These are phyloP conservation scores for Sinopyrophorus schimmeli DNA, from an alignment of 2,888 invertebrate species.

Conservation along the genomic window DNA sequence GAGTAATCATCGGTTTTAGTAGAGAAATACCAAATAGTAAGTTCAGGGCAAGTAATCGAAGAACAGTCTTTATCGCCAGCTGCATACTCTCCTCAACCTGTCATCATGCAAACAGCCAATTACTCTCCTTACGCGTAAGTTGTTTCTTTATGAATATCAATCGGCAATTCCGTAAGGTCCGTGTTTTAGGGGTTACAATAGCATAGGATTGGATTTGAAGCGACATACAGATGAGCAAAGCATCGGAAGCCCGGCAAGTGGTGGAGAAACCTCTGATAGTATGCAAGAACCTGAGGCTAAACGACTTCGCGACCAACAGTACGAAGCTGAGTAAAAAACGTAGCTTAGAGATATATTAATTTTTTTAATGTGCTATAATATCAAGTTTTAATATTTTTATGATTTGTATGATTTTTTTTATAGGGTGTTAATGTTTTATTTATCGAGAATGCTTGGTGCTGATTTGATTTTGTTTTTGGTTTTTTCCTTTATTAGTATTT, in stretches of 20 bases:
- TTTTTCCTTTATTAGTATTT: too few relatives aligned
- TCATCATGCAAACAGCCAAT: constrained; percentile 62
- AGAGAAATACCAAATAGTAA: constrained; percentile 59
- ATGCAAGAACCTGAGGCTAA: constrained; percentile 52
- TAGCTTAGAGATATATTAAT: too few relatives aligned
- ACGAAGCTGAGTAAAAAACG: constrained; percentile 54
- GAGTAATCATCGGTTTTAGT: constrained; percentile 27
- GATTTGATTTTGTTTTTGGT: too few relatives aligned
- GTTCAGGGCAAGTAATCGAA: constrained; percentile 56
- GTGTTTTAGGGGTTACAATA: constrained; percentile 46
- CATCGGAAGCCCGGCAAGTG: constrained; percentile 48
- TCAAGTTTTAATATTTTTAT: constrained; percentile 20
- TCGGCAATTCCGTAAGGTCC: too few relatives aligned
- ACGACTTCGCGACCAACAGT: constrained; percentile 49
- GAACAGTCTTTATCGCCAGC: constrained; percentile 63
- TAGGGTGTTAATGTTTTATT: background rate
- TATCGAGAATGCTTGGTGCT: too few relatives aligned
- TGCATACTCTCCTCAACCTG: constrained; percentile 63
- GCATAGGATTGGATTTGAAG: constrained; percentile 50
- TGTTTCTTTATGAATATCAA: background rate
- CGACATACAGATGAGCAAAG: constrained; percentile 51
- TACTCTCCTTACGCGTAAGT: constrained; percentile 50
- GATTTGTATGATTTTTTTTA: background rate
- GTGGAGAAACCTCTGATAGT: constrained; percentile 46
- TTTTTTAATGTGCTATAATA: constrained; percentile 11